phyloP scores from a whole-genome alignment of 2,113 vertebrate species.

The Otocyon megalotis region DNA sequence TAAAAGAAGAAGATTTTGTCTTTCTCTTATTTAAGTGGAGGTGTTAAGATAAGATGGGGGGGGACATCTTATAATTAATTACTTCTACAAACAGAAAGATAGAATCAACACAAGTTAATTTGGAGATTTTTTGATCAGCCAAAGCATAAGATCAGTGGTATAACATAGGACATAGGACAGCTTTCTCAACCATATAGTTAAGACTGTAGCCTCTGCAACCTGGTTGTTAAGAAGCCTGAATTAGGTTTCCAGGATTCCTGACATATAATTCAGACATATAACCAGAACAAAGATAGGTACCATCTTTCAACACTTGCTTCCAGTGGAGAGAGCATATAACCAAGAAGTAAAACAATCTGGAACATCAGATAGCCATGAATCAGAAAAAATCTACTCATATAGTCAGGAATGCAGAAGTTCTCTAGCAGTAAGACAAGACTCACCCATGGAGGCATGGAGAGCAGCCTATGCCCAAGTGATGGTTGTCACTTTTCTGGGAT shows the following conservation, averaged over 20 bases:
- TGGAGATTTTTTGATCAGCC: neutral
- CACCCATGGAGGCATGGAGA: neutral
- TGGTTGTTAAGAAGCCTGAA: neutral
- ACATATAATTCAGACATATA: neutral
- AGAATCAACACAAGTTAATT: neutral
- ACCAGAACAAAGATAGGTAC: neutral
- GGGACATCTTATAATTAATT: conserved; percentile 6
- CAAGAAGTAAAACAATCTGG: neutral
- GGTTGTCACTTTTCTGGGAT: neutral
- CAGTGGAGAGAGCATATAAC: neutral
- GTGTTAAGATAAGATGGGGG: neutral
- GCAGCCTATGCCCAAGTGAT: neutral
- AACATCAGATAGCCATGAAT: neutral
- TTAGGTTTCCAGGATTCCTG: neutral
- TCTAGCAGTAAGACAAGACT: neutral
- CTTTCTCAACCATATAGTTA: neutral
- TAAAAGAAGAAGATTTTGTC: neutral
- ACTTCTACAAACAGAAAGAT: neutral
- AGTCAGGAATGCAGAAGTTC: neutral
- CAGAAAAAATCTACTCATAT: neutral
- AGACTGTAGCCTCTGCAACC: neutral
- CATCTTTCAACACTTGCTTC: neutral
- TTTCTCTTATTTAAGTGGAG: neutral
- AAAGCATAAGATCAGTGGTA: neutral
- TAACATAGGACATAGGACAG: neutral